Base-by-base conservation (phyloP, 1,140 invertebrate genomes). In the Amyelois transitella region DNA sequence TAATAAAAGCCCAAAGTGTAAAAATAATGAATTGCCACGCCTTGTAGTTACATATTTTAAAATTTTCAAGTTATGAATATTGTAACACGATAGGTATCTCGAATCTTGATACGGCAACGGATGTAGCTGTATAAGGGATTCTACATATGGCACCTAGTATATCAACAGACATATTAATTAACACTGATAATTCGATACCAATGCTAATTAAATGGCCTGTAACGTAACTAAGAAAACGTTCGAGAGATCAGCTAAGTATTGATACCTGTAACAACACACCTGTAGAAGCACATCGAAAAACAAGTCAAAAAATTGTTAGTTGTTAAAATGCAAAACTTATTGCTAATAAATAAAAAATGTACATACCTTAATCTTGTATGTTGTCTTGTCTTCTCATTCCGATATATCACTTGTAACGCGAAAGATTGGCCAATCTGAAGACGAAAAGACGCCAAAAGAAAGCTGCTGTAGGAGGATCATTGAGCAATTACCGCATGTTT, bases 381-480 rank as follows among this genome's bases (percentile, higher is more conserved):
- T 64, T 47, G 69, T 78, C 62, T 58, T 32, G 70, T 55, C 69
- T 78, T 67, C 62, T 67, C 55, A n/a, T n/a, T n/a, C n/a, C n/a
- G 43, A 52, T 53, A 50, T 54, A 48, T 64, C 66, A 62, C 56
- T 48, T 20, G 55, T 54, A 45, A 56, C 66, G 60, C 64, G 62
- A 72, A 74, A 71, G 80, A 83, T 84, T 86, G 80, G 81, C 81
- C 80, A 86, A 85, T 82, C 75, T 81, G 81, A 77, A 57, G 60
- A 58, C 67, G 68, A 66, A 52, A 53, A 60, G 75, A 64, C 66
- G 71, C 69, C 75, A 82, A 84, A 78, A 75, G 69, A 73, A 78
- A 77, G 69, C 68, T 66, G 57, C 17, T 47, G 69, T 59, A 66
- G 67, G 68, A 65, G 69, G 60, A 75, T 68, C 72, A 70, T 80